Evolutionary conservation across 2,888 invertebrate species (phyloP).

Genomic region (Chrysolina oricalcia): DNA sequence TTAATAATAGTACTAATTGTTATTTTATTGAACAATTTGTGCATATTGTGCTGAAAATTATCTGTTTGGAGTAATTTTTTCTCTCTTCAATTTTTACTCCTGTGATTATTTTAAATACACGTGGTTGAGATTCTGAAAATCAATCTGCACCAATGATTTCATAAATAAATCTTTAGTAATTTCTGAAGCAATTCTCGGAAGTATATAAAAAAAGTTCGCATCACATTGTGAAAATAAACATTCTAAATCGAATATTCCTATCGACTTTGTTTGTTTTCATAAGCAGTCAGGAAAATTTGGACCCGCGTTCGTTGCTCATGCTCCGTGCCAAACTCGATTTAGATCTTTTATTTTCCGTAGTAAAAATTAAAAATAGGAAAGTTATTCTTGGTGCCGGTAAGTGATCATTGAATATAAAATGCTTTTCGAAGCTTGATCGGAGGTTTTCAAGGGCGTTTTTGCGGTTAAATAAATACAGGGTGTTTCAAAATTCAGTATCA

Average conservation of each 20-base stretch:
- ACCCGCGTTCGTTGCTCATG: background rate
- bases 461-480: background rate
- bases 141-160: no score
- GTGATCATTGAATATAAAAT: background rate
- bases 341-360: slow-evolving; percentile 17
- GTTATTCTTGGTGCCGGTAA: slow-evolving; percentile 13
- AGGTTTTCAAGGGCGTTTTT: background rate
- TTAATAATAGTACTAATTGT: no score
- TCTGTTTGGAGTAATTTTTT: no score
- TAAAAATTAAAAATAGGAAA: slow-evolving; percentile 18
- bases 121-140: no score
- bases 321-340: background rate
- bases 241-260: slow-evolving; percentile 15
- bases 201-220: background rate
- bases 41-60: no score
- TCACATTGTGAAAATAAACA: background rate
- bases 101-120: no score
- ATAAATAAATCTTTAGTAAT: background rate
- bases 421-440: background rate
- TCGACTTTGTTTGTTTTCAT: slow-evolving; percentile 16
- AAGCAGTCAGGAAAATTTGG: background rate
- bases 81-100: no score
- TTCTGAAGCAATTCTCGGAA: background rate
- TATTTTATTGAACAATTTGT: no score
- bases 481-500: no score